Evolutionary conservation across 2,113 vertebrate species (phyloP).

Genomic region (Triplophysa siluroides): DNA sequence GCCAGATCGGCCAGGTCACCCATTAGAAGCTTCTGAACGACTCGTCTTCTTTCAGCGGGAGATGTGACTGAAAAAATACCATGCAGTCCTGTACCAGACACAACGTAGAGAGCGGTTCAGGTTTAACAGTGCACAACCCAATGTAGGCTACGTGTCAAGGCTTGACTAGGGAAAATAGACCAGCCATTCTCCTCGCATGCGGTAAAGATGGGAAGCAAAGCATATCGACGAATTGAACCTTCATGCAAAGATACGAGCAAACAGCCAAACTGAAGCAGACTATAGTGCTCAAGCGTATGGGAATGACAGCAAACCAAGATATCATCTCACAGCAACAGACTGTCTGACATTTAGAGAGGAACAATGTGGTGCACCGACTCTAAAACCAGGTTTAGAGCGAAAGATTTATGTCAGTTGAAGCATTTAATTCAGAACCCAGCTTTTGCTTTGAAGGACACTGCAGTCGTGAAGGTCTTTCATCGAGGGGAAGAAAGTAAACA

Average conservation of each 20-base stretch:
- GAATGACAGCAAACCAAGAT: conserved; percentile 58
- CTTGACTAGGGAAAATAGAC: conserved; percentile 48
- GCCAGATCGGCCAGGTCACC: conserved; percentile 75
- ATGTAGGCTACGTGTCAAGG: neutral
- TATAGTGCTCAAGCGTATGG: neutral
- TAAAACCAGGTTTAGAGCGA: conserved; percentile 52
- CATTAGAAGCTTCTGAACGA: conserved; percentile 71
- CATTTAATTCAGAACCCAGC: conserved; percentile 47
- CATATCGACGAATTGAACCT: conserved; percentile 13
- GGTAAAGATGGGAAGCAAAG: conserved; percentile 21
- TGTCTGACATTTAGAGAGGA: conserved; percentile 44
- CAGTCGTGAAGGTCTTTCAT: conserved; percentile 45
- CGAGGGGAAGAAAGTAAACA: conserved; percentile 23
- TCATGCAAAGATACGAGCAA: conserved; percentile 48
- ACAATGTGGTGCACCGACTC: conserved; percentile 50
- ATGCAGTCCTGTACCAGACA: conserved; percentile 70
- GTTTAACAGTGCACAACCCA: neutral
- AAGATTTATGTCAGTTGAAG: conserved; percentile 53
- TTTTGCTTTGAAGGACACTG: conserved; percentile 40
- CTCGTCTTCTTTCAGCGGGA: conserved; percentile 63
- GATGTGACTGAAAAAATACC: conserved; percentile 62
- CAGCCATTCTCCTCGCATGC: conserved; percentile 9
- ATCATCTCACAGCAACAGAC: conserved; percentile 35
- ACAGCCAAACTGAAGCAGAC: conserved; percentile 50
- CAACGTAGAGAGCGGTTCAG: conserved; percentile 48